Evolutionary conservation across 1,140 invertebrate species (phyloP), one percentile per base, ranked within the genome.

Genomic region (Drepana arcuata): DNA sequence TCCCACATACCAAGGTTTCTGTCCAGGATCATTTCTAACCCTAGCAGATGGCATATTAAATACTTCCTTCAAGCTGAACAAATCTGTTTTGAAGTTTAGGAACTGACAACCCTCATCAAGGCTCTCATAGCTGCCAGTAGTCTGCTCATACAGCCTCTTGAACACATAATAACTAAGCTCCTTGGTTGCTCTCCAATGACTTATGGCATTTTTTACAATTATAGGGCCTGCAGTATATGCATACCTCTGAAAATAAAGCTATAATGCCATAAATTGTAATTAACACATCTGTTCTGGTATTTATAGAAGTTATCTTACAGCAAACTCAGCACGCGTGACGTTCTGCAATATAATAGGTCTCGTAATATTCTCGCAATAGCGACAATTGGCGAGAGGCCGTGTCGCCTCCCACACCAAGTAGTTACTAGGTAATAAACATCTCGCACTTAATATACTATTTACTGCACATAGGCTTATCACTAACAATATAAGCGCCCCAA

Each of bases 1-100:
- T 41, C 95, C 95, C 39, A 97, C 90, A 82, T 97, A 97, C 95
- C 95, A 97, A 0, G 92, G 88, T 16, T 88, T 82, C 55, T 89
- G 74, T 3, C 87, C 88, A 9, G 84, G 82, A 27, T 75, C 66
- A 70, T 91, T 88, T 29, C 83, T 73, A 0, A 89, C 88, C 56
- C 93, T 85, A 23, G 84, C 84, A 16, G 87, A 66, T 1, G 87
- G 86, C 91, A 95, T 93, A 26, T 87, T 84, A 62, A 97, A 92
- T 11, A 95, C 93, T 63, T 97, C 90, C 35, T 85, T 79, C 18
- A 97, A 66, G 21, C 88, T 88, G 31, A 88, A 87, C 54, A 97
- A 91, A 67, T 95, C 88, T 10, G 94, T 95, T 69, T 93, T 91
- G 62, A 97, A 97, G 37, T 93, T 92, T 41, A 96, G 89, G 77